Percentiles rank a stretch among this genome's conserved stretches.
These are phyloP conservation scores for Zosterops borbonicus DNA, from an alignment of 2,113 vertebrate genomes.

Conservation along the genomic window DNA sequence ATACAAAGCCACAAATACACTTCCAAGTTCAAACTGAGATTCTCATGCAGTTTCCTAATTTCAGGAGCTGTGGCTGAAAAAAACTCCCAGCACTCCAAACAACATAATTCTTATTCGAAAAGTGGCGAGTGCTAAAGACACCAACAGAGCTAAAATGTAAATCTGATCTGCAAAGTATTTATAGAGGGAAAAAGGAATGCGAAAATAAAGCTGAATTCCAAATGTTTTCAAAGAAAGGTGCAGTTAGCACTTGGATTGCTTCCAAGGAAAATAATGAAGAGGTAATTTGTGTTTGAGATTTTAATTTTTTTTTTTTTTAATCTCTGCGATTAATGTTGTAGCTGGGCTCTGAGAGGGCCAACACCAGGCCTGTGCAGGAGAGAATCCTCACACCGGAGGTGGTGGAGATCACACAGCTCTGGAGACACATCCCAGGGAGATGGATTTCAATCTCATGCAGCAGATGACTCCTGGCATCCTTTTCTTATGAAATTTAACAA, in stretches of 20 bases:
- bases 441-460: not conserved
- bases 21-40: conserved; percentile 30
- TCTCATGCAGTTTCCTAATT: not conserved
- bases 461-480: not conserved
- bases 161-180: not conserved
- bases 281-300: not conserved
- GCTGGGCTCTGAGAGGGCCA: not conserved
- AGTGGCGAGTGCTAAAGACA: not conserved
- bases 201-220: not conserved
- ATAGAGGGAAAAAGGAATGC: not conserved
- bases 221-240: not conserved
- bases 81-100: not conserved
- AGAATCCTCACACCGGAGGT: not conserved
- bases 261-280: not conserved
- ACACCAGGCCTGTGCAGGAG: not conserved
- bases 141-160: not conserved
- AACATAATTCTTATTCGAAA: not conserved
- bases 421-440: not conserved
- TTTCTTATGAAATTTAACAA: not conserved
- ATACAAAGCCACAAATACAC: conserved; percentile 12
- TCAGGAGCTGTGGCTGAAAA: not conserved
- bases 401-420: not conserved
- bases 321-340: not conserved
- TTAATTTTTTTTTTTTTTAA: not conserved
- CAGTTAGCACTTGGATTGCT: not conserved